Evolutionary conservation across 2,888 invertebrate species (phyloP).

Genomic region (Amaurobius ferox): DNA sequence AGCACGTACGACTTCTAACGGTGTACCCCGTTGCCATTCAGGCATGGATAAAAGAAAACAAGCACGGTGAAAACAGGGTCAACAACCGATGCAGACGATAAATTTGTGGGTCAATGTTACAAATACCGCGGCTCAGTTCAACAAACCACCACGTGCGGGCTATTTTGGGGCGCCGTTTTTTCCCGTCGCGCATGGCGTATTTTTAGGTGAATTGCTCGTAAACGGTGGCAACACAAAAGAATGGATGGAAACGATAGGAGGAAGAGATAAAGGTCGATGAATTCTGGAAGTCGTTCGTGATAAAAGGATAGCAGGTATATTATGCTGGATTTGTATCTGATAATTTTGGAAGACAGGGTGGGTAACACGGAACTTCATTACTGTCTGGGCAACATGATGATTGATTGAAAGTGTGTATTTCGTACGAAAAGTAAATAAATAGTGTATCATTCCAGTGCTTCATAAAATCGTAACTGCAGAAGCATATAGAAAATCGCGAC

Average conservation of each 20-base stretch:
- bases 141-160: background rate
- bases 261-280: slow-evolving; percentile 14
- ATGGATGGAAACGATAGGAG: slow-evolving; percentile 6
- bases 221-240: slow-evolving; percentile 16
- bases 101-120: slow-evolving; percentile 71
- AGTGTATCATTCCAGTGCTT: no score
- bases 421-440: no score
- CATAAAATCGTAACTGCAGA: no score
- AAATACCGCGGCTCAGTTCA: slow-evolving; percentile 28
- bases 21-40: background rate
- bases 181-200: slow-evolving; percentile 12
- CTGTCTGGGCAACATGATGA: no score
- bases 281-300: background rate
- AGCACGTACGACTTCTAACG: background rate
- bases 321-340: no score
- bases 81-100: slow-evolving; percentile 67
- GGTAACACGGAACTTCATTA: no score
- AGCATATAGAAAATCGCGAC: no score
- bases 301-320: background rate
- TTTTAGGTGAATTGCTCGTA: slow-evolving; percentile 14
- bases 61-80: slow-evolving; percentile 37
- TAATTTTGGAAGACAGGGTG: no score
- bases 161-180: background rate
- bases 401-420: no score
- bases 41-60: background rate